Evolutionary conservation across 2,888 invertebrate genomes (phyloP), one percentile per base, ranked within the genome.

Genomic region (Eustalomyia histrio): DNA sequence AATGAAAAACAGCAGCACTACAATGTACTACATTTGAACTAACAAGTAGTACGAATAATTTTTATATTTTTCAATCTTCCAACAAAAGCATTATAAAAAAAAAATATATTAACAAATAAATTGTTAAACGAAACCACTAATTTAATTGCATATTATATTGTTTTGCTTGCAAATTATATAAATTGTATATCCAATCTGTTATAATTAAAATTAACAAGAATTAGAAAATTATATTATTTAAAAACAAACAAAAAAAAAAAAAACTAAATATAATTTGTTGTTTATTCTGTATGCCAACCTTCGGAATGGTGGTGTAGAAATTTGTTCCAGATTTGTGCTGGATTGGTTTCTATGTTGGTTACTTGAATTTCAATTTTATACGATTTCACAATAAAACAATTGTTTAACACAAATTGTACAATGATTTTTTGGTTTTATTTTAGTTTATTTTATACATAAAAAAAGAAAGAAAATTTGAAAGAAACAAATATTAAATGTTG

Each of bases 311-410:
- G 88, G 86, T 87, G 87, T 87, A 85, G 87, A 87, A 87, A 88
- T 88, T 86, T 87, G 84, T 84, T 88, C 89, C 88, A 90, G 89
- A 86, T 87, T 87, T 85, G 86, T 87, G 90, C 90, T 90, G 90
- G 87, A 90, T 88, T 87, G 86, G 85, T 87, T 86, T 85, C 88
- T 83, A 85, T 85, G 68, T 63, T 80, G 83, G 71, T 80, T 76
- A 74, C 79, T 72, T 75, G 78, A 69, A 58, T 83, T 74, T 72
- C 74, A 79, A 73, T 65, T 80, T 35, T 24, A 60, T 60, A 68
- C 65, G 47, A 18, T 79, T 79, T 79, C 74, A 74, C 72, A 78
- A 60, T 47, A 61, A 17, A 29, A 6, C 35, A 65, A 76, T 35
- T 69, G 71, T 76, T 80, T 76, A 53, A 82, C 64, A 74, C 67